Evolutionary conservation across 1,140 invertebrate species (phyloP).

Genomic region (Helicorthomorpha holstii): DNA sequence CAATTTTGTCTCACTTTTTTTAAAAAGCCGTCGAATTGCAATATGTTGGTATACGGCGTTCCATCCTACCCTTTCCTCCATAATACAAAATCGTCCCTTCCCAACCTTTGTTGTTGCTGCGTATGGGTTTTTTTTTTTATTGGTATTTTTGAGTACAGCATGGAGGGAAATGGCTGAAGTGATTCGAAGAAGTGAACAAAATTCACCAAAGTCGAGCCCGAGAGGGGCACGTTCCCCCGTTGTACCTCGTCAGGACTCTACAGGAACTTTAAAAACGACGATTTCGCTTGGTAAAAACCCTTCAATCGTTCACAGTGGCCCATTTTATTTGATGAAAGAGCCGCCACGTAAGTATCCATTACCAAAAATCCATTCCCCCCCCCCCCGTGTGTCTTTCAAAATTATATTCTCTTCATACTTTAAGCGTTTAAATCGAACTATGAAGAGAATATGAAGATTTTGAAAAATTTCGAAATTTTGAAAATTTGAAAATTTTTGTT

Average conservation of each 20-base stretch:
- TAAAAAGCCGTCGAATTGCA: too few relatives aligned
- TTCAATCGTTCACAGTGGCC: conserved; percentile 87
- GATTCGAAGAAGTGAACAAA: conserved; percentile 75
- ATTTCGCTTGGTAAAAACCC: conserved; percentile 92
- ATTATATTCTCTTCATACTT: too few relatives aligned
- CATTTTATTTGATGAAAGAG: conserved; percentile 97
- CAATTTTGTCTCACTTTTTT: too few relatives aligned
- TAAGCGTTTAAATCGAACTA: too few relatives aligned
- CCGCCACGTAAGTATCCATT: conserved; percentile 55
- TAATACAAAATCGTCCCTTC: not conserved
- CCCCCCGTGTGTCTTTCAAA: too few relatives aligned
- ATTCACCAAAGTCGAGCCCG: conserved; percentile 88
- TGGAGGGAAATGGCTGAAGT: conserved; percentile 48
- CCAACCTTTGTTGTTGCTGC: not conserved
- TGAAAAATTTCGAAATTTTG: not conserved
- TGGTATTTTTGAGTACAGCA: not conserved
- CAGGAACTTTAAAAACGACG: conserved; percentile 90
- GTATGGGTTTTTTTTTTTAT: not conserved
- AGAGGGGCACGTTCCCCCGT: conserved; percentile 80
- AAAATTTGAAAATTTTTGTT: not conserved
- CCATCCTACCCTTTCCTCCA: too few relatives aligned
- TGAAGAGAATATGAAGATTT: too few relatives aligned
- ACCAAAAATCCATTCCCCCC: too few relatives aligned
- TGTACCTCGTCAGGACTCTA: conserved; percentile 83
- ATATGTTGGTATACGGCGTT: too few relatives aligned